Base-by-base conservation (phyloP, 2,888 invertebrate genomes). In the Colostygia pectinataria region DNA sequence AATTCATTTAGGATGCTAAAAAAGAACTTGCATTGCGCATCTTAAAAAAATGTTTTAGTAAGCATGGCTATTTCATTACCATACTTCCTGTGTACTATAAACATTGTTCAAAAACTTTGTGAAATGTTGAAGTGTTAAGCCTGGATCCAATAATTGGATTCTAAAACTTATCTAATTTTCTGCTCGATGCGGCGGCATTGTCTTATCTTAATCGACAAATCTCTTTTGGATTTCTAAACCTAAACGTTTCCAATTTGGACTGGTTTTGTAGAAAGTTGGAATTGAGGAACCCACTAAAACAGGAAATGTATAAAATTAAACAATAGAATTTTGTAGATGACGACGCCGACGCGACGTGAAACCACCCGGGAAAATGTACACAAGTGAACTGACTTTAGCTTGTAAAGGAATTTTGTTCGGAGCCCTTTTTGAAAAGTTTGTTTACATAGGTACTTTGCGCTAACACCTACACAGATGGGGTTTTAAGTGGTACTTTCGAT, bases 101-200 rank as follows among this genome's bases (percentile, higher is more conserved):
- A n/a, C 24, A 49, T 28, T 42, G 38, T 49, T 39, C 43, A 18
- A 42, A 38, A 27, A 43, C 27, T 38, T 43, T 28, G 20, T 27
- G 38, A 23, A 48, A 48, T 32, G 48, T 32, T 42, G 42, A 33
- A 49, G 43, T 49, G 49, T 48, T 41, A 49, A 38, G 48, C 42
- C 38, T 33, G 37, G 42, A 49, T 43, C 49, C 49, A 49, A 49
- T 49, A 37, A 49, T 49, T 49, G 48, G 48, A 38, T 49, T 43
- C 43, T 38, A 38, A 38, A 49, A 43, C 38, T 49, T 49, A 43
- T 49, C 49, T 49, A 49, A 49, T 49, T 43, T 43, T 49, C 49
- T 49, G 38, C 49, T 43, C 33, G 38, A 27, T 15, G 34, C 40
- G 43, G 49, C 18, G 31, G 37, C 28, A 41, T 43, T 38, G 38